These are phyloP conservation scores for Margarornis squamiger DNA, from an alignment of 2,797 vertebrate genomes.

Conservation along the genomic window DNA sequence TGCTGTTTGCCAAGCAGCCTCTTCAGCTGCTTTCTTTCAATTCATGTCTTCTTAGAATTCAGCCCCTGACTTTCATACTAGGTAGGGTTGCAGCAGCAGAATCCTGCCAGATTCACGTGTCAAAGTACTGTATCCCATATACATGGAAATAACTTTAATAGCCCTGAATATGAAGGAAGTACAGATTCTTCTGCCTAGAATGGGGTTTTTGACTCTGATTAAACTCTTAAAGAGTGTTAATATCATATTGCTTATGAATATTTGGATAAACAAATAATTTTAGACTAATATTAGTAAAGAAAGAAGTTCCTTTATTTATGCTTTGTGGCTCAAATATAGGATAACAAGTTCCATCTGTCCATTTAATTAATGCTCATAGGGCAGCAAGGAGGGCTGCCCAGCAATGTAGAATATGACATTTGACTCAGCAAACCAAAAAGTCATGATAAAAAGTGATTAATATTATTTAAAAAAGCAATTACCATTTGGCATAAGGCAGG, in stretches of 20 bases:
- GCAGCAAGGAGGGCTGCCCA: not conserved
- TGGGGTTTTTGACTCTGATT: not conserved
- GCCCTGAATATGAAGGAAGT: not conserved
- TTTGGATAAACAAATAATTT: not conserved
- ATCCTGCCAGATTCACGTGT: not conserved
- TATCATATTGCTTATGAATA: not conserved
- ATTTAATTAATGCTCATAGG: not conserved
- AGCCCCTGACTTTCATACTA: not conserved
- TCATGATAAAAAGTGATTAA: constrained; percentile 32
- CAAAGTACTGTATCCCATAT: not conserved
- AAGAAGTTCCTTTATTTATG: not conserved
- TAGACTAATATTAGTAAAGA: not conserved
- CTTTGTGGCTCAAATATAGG: not conserved
- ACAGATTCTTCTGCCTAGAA: not conserved
- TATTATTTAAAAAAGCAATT: constrained; percentile 46
- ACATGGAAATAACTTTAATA: not conserved
- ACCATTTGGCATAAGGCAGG: not conserved
- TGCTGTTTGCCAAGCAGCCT: constrained; percentile 21
- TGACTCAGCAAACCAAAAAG: constrained; percentile 32
- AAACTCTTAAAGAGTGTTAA: not conserved
- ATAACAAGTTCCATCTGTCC: not conserved
- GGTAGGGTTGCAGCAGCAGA: not conserved
- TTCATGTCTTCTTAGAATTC: constrained; percentile 29
- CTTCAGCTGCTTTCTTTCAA: not conserved
- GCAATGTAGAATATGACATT: constrained; percentile 21